Base-by-base conservation (phyloP, 2,113 vertebrate genomes). In the Zonotrichia leucophrys region DNA sequence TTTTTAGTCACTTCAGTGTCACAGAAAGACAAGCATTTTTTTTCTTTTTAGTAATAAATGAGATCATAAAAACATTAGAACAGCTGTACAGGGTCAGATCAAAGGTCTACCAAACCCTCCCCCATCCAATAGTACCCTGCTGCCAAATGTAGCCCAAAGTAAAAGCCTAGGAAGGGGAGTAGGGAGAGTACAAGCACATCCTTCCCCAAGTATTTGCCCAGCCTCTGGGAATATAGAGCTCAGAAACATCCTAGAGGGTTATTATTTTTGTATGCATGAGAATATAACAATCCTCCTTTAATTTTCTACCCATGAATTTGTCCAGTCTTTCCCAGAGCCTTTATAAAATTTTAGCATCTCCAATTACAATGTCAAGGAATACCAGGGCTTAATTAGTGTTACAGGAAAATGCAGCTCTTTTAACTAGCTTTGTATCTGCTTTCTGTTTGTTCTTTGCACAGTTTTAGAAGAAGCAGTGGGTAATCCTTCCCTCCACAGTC, bases 21-120 rank as follows among this genome's bases (percentile, higher is more conserved):
- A 69, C 49, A 88, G n/a, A 83, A 87, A 62, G 41, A 46, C 1
- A 1, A 88, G 11, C 0, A 0, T 2, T 42, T 37, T 52, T 25
- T 50, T 22, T 16, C 19, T 77, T 82, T 52, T 27, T 12, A 21
- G 33, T 68, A 74, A 64, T 50, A 67, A 87, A 55, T 78, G 60
- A 78, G 14, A 78, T 63, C 5, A 60, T 37, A 53, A 62, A 83
- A 74, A 24, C 6, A 9, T 64, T 35, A 49, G 24, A 64, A 52
- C 16, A 68, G 58, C 46, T 90, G 44, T 60, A 82, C 31, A 49
- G 59, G 12, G 24, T 52, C 35, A 91, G 62, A 68, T 27, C 28
- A 58, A 49, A 87, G 41, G 44, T 81, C n/a, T 39, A 25, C 16
- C 23, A 63, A 42, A 15, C 24, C 50, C 19, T 11, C 24, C 15